Percentiles rank a stretch among this genome's conserved stretches.
These are phyloP conservation scores for Elephas maximus DNA, from an alignment of 2,113 vertebrate species.

Conservation along the genomic window DNA sequence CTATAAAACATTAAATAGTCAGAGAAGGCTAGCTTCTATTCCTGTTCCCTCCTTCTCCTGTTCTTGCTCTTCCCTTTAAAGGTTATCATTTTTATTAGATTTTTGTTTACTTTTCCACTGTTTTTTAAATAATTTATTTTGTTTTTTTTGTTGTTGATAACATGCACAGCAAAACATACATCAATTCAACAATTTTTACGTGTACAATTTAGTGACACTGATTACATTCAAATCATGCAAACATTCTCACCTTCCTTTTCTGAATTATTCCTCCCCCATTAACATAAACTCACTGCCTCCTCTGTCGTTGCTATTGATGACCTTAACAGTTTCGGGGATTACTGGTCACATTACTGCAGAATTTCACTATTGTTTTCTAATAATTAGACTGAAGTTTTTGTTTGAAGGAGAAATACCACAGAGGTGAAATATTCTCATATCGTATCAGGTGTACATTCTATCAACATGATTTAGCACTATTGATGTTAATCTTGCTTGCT, in stretches of 20 bases:
- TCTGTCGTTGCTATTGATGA: neutral
- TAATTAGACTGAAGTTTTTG: neutral
- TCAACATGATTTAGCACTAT: neutral
- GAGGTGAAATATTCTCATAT: neutral
- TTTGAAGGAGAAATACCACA: neutral
- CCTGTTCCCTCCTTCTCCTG: neutral
- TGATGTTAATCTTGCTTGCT: neutral
- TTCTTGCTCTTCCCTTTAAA: neutral
- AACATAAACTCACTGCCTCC: too few relatives aligned
- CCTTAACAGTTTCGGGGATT: constrained; percentile 4
- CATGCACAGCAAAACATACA: too few relatives aligned
- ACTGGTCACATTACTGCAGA: neutral
- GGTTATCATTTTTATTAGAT: too few relatives aligned
- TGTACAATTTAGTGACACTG: too few relatives aligned
- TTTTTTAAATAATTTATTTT: too few relatives aligned
- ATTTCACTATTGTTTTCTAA: neutral
- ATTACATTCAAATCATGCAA: too few relatives aligned
- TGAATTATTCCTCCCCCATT: too few relatives aligned
- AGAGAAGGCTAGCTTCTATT: neutral
- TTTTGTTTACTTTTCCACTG: too few relatives aligned
- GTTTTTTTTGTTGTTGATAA: too few relatives aligned
- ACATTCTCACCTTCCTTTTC: too few relatives aligned
- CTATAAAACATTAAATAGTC: neutral
- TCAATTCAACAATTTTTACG: too few relatives aligned
- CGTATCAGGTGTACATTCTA: neutral